Conservation (phyloP, 53 echinoderm and acorn worm species). For the Stichopus horrens region DNA sequence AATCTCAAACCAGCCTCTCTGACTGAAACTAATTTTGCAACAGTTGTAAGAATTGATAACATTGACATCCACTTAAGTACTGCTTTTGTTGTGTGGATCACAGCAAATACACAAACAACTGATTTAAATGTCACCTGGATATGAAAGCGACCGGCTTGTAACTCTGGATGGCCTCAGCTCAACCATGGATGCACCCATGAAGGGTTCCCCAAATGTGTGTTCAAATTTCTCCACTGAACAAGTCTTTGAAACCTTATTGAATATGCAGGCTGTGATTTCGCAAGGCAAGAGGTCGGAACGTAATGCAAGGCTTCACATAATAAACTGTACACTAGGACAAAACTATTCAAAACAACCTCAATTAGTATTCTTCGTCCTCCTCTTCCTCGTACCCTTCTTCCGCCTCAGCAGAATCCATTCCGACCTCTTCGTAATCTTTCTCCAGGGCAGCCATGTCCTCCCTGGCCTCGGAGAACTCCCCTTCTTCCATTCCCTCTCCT, state of each 20-base stretch:
- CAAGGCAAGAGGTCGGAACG: background rate
- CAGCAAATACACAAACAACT: too few relatives aligned
- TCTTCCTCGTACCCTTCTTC: constrained; percentile 37
- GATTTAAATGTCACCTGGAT: too few relatives aligned
- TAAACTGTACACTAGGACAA: background rate
- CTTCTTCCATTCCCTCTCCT: constrained; percentile 92
- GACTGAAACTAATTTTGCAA: too few relatives aligned
- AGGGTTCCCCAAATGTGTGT: too few relatives aligned
- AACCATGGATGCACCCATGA: too few relatives aligned
- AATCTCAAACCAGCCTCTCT: too few relatives aligned
- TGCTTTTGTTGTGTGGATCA: too few relatives aligned
- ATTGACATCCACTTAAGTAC: too few relatives aligned
- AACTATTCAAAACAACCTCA: background rate
- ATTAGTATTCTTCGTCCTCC: constrained; percentile 33
- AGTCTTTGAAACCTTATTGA: background rate
- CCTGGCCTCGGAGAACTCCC: constrained; percentile 82
- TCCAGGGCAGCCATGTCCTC: background rate
- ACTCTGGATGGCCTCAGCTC: too few relatives aligned
- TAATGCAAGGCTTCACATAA: background rate
- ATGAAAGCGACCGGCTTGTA: too few relatives aligned
- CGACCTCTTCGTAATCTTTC: constrained; percentile 11
- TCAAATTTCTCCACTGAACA: background rate
- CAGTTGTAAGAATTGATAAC: too few relatives aligned
- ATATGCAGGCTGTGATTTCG: background rate
- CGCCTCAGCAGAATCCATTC: constrained; percentile 42